phyloP scores from a whole-genome alignment of 1,140 invertebrate genomes.

The Saccostrea cuccullata region DNA sequence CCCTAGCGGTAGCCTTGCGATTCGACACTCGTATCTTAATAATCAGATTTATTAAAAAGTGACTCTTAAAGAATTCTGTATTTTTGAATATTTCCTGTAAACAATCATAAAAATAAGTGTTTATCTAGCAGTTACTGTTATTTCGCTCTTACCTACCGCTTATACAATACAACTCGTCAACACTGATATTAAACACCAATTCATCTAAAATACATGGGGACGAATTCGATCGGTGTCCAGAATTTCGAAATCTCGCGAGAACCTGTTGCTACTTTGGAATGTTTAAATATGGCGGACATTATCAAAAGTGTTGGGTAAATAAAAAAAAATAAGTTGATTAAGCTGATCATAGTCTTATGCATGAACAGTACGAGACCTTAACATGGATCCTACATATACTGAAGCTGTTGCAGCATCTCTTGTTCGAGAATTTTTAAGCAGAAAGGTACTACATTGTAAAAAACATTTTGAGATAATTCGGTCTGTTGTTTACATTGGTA shows the following conservation, averaged over 20 bases:
- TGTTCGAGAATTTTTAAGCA: slow-evolving; percentile 73
- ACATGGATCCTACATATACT: slow-evolving; percentile 55
- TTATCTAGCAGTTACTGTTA: too few relatives aligned
- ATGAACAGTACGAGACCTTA: background rate
- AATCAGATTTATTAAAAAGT: too few relatives aligned
- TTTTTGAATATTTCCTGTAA: too few relatives aligned
- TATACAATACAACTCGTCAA: too few relatives aligned
- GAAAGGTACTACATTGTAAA: slow-evolving; percentile 66
- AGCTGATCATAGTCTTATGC: background rate
- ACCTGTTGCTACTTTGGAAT: slow-evolving; percentile 51
- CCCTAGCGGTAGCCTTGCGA: too few relatives aligned
- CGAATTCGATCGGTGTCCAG: too few relatives aligned
- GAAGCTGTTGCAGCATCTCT: slow-evolving; percentile 71
- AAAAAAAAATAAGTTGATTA: background rate
- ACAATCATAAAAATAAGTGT: too few relatives aligned
- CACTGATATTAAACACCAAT: too few relatives aligned
- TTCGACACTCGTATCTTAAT: too few relatives aligned
- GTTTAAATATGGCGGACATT: slow-evolving; percentile 63
- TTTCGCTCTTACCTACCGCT: too few relatives aligned
- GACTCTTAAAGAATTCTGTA: too few relatives aligned
- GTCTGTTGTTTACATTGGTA: background rate
- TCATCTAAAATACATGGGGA: too few relatives aligned
- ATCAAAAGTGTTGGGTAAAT: slow-evolving; percentile 9
- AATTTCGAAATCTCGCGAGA: slow-evolving; percentile 25
- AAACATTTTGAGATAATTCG: background rate